phyloP scores from a whole-genome alignment of 2,888 invertebrate species.

The Allacma fusca region DNA sequence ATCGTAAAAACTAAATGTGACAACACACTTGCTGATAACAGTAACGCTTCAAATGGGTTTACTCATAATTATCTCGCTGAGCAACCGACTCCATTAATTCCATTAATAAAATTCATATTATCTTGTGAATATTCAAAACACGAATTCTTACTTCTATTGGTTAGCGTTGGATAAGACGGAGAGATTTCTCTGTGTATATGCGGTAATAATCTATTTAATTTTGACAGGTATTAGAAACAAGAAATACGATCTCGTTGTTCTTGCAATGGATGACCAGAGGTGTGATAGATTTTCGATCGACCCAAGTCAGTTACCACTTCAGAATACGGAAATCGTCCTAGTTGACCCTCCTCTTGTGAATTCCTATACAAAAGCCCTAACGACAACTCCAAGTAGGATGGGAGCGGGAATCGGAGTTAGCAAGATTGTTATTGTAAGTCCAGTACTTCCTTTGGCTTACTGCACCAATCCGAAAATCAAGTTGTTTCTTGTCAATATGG shows the following conservation, averaged over 20 bases:
- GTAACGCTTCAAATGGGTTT: no score
- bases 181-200: no score
- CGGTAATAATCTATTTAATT: neutral
- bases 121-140: no score
- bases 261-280: constrained; percentile 54
- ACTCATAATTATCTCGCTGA: no score
- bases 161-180: no score
- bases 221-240: constrained; percentile 44
- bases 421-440: constrained; percentile 53
- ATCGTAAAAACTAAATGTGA: no score
- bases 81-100: no score
- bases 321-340: constrained; percentile 49
- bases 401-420: constrained; percentile 45
- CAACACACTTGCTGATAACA: no score
- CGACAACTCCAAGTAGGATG: constrained; percentile 37
- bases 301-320: constrained; percentile 39
- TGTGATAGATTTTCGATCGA: constrained; percentile 33
- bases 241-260: constrained; percentile 54
- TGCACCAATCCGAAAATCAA: constrained; percentile 49
- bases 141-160: no score
- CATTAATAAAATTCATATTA: no score
- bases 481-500: constrained; percentile 58
- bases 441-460: constrained; percentile 57
- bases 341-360: constrained; percentile 58
- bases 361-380: constrained; percentile 47